Base-by-base conservation (phyloP, 2,888 invertebrate species). In the Encarsia formosa region DNA sequence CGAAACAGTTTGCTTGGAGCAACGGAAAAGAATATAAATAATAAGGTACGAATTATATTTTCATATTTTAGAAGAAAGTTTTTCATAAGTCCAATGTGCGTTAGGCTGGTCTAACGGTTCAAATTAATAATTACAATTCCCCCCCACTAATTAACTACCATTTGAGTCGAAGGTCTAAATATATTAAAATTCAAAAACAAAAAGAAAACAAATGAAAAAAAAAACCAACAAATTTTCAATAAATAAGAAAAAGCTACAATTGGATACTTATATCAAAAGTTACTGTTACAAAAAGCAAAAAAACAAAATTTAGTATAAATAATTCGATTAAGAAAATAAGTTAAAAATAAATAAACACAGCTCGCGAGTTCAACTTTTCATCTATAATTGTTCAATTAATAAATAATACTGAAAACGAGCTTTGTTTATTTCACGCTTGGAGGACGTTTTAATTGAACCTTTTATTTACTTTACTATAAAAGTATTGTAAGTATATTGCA, bases 131-230 rank as follows among this genome's bases (percentile, higher is more conserved):
- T n/a, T n/a, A n/a, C n/a, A n/a, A 51, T 40, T 34, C 16, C 44
- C 40, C 48, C n/a, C n/a, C n/a, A n/a, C n/a, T n/a, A n/a, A n/a
- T 39, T 51, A 43, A 46, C 43, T 54, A 40, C 13, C 50, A 47
- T 19, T 48, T 39, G 19, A 52, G 34, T 52, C 47, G 20, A 29
- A 45, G 23, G 38, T 51, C 44, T 37, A 46, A 48, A 49, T 35
- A 22, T 39, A 43, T 43, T 9, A 39, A 38, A 29, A 34, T 24
- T 42, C 41, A 22, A 26, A 23, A 35, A n/a, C n/a, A n/a, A n/a
- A n/a, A n/a, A n/a, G n/a, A n/a, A n/a, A n/a, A n/a, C n/a, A n/a
- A n/a, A n/a, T n/a, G n/a, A n/a, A n/a, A n/a, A n/a, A n/a, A n/a
- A n/a, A n/a, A n/a, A n/a, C n/a, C n/a, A n/a, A n/a, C n/a, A n/a